phyloP scores from a whole-genome alignment of 2,113 vertebrate genomes.

The Phycodurus eques region DNA sequence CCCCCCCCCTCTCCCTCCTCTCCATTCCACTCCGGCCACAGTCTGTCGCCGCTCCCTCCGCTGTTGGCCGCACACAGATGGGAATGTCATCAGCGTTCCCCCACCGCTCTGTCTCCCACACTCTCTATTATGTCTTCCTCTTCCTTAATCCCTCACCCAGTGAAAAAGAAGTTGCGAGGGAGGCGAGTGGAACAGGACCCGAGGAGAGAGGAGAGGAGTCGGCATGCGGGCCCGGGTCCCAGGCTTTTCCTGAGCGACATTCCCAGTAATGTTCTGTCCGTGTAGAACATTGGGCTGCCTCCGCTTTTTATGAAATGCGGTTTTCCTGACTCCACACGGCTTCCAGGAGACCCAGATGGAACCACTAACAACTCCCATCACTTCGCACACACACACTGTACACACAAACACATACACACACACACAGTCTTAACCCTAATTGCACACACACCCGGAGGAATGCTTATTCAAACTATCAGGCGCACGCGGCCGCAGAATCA shows the following conservation, averaged over 20 bases:
- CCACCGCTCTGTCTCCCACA: conserved; percentile 41
- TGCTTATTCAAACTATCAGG: conserved; percentile 67
- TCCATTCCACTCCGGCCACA: conserved; percentile 70
- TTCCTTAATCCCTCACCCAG: conserved; percentile 59
- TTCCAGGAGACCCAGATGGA: conserved; percentile 97
- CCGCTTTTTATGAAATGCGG: conserved; percentile 96
- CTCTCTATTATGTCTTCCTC: conserved; percentile 62
- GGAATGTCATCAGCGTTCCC: conserved; percentile 90
- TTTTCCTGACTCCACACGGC: conserved; percentile 96
- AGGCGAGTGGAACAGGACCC: conserved; percentile 42
- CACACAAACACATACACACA: conserved; percentile 41
- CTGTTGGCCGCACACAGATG: conserved; percentile 82
- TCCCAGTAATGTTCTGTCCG: conserved; percentile 99
- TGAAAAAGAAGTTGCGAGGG: conserved; percentile 54
- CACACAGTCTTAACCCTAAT: conserved; percentile 61
- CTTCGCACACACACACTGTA: conserved; percentile 38
- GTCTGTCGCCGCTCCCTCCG: conserved; percentile 89
- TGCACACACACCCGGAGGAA: conserved; percentile 64
- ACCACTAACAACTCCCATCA: conserved; percentile 79
- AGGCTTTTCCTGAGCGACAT: conserved; percentile 93
- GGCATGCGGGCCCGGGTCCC: conserved; percentile 67
- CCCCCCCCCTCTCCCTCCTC: background rate
- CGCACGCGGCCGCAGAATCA: conserved; percentile 50
- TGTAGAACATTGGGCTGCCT: conserved; percentile 99
- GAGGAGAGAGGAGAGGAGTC: conserved; percentile 35